Conservation (phyloP, 2,888 invertebrate genomes). For the Stegana nigrithorax region DNA sequence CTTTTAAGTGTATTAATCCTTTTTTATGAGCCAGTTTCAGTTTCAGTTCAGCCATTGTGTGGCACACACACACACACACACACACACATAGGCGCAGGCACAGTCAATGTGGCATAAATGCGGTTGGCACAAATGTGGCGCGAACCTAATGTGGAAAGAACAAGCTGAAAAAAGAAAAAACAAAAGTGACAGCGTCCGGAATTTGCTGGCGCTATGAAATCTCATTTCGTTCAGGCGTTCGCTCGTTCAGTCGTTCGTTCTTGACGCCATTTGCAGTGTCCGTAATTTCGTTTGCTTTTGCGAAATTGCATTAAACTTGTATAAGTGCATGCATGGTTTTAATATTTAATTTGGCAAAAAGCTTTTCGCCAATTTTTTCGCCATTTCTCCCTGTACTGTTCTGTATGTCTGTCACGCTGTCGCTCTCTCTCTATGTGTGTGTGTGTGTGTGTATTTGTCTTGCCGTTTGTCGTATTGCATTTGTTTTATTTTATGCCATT, state of each 20-base stretch:
- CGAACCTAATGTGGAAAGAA: too few relatives aligned
- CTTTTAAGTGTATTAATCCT: slow-evolving; percentile 59
- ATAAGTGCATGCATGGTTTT: slow-evolving; percentile 62
- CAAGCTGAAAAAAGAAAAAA: neutral
- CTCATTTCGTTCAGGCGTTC: slow-evolving; percentile 47
- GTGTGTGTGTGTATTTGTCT: slow-evolving; percentile 28
- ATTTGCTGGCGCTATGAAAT: neutral
- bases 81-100: neutral
- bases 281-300: slow-evolving; percentile 48
- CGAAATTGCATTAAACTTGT: slow-evolving; percentile 62
- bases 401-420: too few relatives aligned
- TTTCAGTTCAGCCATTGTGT: slow-evolving; percentile 20
- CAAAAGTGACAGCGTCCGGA: slow-evolving; percentile 31
- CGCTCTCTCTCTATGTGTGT: neutral
- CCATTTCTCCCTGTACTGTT: neutral
- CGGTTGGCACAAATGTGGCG: neutral
- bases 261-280: slow-evolving; percentile 7
- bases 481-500: neutral
- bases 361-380: slow-evolving; percentile 51
- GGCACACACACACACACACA: slow-evolving; percentile 21
- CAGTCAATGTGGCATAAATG: neutral
- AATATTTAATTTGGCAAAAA: slow-evolving; percentile 63
- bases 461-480: slow-evolving; percentile 29
- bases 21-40: slow-evolving; percentile 48
- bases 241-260: too few relatives aligned